Evolutionary conservation across 2,113 vertebrate genomes (phyloP).

Genomic region (Colossoma macropomum): DNA sequence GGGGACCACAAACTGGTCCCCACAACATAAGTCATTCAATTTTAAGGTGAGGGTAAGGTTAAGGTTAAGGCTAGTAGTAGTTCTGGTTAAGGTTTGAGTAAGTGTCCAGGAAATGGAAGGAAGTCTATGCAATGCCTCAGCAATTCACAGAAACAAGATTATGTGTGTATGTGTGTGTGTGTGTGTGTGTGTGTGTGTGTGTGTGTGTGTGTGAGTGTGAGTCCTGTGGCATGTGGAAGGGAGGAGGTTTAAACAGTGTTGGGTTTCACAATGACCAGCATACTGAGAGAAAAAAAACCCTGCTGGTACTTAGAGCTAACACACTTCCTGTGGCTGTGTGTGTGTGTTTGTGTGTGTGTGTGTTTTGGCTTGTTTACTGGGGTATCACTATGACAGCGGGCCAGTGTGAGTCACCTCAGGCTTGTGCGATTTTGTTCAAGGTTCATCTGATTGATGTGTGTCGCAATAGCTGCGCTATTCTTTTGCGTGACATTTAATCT

Average conservation of each 20-base stretch:
- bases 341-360: conserved; percentile 40
- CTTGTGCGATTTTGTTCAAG: conserved; percentile 37
- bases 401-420: conserved; percentile 37
- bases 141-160: too few relatives aligned
- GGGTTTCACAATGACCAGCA: conserved; percentile 48
- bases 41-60: too few relatives aligned
- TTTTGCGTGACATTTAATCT: background rate
- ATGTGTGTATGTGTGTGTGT: too few relatives aligned
- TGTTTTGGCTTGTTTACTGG: conserved; percentile 42
- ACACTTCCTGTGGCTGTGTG: conserved; percentile 41
- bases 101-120: too few relatives aligned
- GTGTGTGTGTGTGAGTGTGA: conserved; percentile 42
- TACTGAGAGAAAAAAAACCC: conserved; percentile 25
- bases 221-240: conserved; percentile 42
- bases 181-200: conserved; percentile 15
- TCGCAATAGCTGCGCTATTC: background rate
- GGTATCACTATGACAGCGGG: conserved; percentile 36
- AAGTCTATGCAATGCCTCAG: too few relatives aligned
- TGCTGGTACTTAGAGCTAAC: conserved; percentile 27
- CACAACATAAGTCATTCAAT: too few relatives aligned
- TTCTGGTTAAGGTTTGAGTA: too few relatives aligned
- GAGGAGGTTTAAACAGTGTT: conserved; percentile 43
- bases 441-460: conserved; percentile 28
- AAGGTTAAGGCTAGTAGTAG: too few relatives aligned
- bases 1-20: too few relatives aligned